Base-by-base conservation (phyloP, 2,888 invertebrate species). In the Adineta ricciae region DNA sequence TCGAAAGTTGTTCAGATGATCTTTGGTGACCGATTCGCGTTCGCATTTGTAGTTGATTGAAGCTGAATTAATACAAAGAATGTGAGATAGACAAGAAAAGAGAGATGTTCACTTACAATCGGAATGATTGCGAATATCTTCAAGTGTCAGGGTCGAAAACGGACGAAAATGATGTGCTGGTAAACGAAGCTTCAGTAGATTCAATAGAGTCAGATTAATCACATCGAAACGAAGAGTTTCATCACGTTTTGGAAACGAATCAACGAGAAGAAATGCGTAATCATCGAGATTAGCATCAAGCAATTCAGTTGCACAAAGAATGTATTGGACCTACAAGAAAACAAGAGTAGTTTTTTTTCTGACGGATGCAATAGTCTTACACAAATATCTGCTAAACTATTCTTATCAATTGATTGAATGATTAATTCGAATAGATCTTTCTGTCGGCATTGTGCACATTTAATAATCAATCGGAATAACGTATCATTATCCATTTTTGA, bases 401-500 rank as follows among this genome's bases (percentile, higher is more conserved):
- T 78, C 41, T 78, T 41, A 78, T 78, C 78, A 24, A 78, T 24
- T 41, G 78, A 41, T 41, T 41, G 24, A 8, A 78, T 41, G 4
- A 78, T 19, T 24, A 78, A n/a, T 78, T 78, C 9, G n/a, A 78
- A 78, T 24, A 78, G 14, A 78, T 78, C 78, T 41, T 78, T 38
- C 41, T 78, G 78, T 41, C 41, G 21, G n/a, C 41, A 78, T 41
- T 38, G 14, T 4, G 78, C 78, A 78, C 21, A 78, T 41, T n/a
- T n/a, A 78, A 78, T n/a, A 41, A 78, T 38, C n/a, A 78, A n/a
- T 24, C 78, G 78, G 41, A 41, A 78, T 24, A 78, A 78, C n/a
- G 78, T n/a, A 24, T 78, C 78, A 78, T 78, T 78, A 24, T 78
- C 78, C 78, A 78, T 78, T 78, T 78, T 78, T 24, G 78, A 78